Conservation (phyloP, 1,140 invertebrate genomes). For the Drosophila arawakana region DNA sequence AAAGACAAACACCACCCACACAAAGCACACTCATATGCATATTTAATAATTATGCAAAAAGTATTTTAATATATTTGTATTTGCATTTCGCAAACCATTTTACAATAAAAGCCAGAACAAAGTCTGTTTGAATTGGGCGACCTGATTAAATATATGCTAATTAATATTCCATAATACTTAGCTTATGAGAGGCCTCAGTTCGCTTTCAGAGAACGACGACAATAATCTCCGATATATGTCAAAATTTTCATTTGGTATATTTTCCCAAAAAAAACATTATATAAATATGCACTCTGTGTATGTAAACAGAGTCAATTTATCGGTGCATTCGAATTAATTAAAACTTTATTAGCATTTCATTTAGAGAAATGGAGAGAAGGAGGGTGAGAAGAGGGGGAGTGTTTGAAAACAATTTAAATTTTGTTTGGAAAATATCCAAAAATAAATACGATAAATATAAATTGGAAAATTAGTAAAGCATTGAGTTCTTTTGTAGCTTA, state of each 20-base stretch:
- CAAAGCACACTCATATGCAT: constrained; percentile 15
- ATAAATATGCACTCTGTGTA: background rate
- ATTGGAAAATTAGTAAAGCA: background rate
- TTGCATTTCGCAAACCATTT: constrained; percentile 8
- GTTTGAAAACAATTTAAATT: background rate
- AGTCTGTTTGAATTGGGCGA: constrained; percentile 59
- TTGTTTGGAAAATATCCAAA: background rate
- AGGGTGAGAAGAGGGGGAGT: background rate
- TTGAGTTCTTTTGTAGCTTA: background rate
- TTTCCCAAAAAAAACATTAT: background rate
- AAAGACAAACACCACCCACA: constrained; percentile 38
- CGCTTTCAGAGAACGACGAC: constrained; percentile 27
- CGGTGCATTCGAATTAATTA: constrained; percentile 67
- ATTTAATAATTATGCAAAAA: constrained; percentile 42
- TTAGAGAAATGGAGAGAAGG: background rate
- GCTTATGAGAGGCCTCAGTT: constrained; percentile 53
- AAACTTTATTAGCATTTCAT: constrained; percentile 49
- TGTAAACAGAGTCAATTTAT: constrained; percentile 48
- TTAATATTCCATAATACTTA: constrained; percentile 71
- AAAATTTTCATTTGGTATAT: constrained; percentile 47
- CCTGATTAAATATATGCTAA: constrained; percentile 74
- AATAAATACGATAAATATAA: background rate
- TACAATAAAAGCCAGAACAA: background rate
- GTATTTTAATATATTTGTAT: constrained; percentile 32
- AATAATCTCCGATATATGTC: constrained; percentile 56